Evolutionary conservation across 2,113 vertebrate genomes (phyloP), one percentile per base, ranked within the genome.

Genomic region (Chaetorhynchus papuensis): DNA sequence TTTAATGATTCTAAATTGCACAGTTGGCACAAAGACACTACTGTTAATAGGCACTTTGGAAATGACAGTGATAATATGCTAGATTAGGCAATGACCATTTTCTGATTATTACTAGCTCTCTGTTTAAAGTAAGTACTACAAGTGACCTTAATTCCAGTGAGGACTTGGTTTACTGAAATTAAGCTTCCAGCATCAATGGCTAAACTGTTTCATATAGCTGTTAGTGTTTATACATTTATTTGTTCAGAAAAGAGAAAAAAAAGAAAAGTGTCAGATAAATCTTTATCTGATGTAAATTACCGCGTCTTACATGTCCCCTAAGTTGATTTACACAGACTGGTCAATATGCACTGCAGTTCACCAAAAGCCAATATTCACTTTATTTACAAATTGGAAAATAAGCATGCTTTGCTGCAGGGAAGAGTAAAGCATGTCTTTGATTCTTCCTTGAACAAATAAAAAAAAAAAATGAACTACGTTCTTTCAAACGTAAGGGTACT

Each of bases 371-470:
- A 75, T 83, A 93, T 72, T 66, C 1, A 3, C 49, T 83, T 88
- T 90, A 83, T 93, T 93, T 94, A 80, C 35, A 87, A 93, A 92
- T 74, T 90, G 52, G 85, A 92, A 94, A 95, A 94, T 82, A 82
- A 31, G 8, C 31, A 27, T 27, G 10, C 18, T 83, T 83, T 83
- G 85, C 92, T 94, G 20, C 59, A 77, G 71, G 83, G 71, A 85
- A 90, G 26, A 70, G 35, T 77, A 83, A 88, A 84, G 49, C 20
- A 50, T 28, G 21, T 47, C 59, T 91, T 87, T 78, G 42, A 54
- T 87, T 92, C 33, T 96, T 90, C 44, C 76, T 66, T 70, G 53
- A 79, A 87, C 49, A 89, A 94, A 87, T 64, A 39, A 39, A 49
- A 49, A 49, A 26, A 70, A 86, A 91, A 83, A 74, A 57, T 20